These are phyloP conservation scores for Tragelaphus imberbis DNA, from an alignment of 2,113 vertebrate genomes.

Conservation along the genomic window DNA sequence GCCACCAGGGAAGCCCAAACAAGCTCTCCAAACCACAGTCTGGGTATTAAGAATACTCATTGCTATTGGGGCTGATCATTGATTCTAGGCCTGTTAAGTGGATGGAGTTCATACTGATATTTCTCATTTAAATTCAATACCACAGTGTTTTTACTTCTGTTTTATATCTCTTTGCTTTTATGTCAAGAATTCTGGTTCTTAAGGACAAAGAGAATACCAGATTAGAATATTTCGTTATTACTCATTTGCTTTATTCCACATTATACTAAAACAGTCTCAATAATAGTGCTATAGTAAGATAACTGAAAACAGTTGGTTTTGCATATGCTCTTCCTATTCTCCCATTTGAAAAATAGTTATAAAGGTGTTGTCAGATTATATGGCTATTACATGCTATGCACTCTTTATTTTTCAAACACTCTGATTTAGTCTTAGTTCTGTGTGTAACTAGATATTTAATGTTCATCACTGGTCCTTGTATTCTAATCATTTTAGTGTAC, in stretches of 20 bases:
- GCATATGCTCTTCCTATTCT: not conserved
- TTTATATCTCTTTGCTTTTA: not conserved
- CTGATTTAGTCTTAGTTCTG: not conserved
- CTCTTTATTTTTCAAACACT: not conserved
- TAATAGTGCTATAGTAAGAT: not conserved
- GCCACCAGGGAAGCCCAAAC: not conserved
- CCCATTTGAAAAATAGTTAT: not conserved
- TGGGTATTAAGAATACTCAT: not conserved
- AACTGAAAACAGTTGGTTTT: not conserved
- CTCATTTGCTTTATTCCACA: not conserved
- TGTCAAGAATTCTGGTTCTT: not conserved
- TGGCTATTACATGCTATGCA: not conserved
- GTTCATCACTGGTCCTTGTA: not conserved
- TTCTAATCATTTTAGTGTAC: not conserved
- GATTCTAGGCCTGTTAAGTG: not conserved
- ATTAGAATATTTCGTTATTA: not conserved
- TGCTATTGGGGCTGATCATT: not conserved
- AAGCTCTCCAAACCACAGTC: not conserved
- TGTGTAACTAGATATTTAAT: not conserved
- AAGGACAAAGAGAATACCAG: not conserved
- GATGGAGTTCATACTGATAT: not conserved
- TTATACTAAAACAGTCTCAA: not conserved
- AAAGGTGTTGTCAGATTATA: not conserved
- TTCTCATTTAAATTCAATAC: not conserved
- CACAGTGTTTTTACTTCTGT: not conserved